These are phyloP conservation scores for Peromyscus melanophrys DNA, from an alignment of 2,797 vertebrate species.

Conservation along the genomic window DNA sequence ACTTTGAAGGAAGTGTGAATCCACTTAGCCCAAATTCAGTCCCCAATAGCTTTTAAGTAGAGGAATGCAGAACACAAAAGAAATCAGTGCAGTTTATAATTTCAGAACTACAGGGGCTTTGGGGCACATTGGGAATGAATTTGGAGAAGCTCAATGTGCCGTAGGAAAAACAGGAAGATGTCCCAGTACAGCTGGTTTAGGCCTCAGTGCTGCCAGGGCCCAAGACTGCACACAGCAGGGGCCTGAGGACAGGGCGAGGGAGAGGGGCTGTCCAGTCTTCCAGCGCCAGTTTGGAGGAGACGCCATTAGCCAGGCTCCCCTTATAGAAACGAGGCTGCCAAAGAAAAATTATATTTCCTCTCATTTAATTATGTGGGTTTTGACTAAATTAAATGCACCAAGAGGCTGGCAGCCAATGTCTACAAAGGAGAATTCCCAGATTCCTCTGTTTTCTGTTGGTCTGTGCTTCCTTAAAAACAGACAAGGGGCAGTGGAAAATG, in stretches of 20 bases:
- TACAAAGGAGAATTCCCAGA: conserved; percentile 76
- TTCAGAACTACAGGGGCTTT: neutral
- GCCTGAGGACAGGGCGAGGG: no score
- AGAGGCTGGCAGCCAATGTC: conserved; percentile 77
- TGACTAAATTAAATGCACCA: conserved; percentile 78
- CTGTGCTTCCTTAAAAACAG: conserved; percentile 80
- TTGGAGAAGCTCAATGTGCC: neutral
- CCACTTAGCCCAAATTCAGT: neutral
- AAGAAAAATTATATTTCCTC: conserved; percentile 72
- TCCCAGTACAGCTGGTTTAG: neutral
- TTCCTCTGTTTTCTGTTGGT: conserved; percentile 67
- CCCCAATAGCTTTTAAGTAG: neutral
- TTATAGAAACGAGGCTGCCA: conserved; percentile 79
- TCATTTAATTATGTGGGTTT: conserved; percentile 75
- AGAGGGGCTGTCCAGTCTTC: neutral
- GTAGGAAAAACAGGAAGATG: neutral
- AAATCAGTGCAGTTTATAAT: conserved; percentile 6
- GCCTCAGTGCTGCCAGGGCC: neutral
- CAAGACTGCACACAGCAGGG: rapidly evolving
- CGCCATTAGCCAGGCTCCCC: conserved; percentile 51
- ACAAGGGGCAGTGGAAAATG: conserved; percentile 78
- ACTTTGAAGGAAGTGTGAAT: neutral
- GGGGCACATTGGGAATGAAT: neutral
- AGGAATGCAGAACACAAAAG: neutral
- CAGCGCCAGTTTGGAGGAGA: conserved; percentile 4